phyloP scores from a whole-genome alignment of 2,888 invertebrate species.

The Sabellastarte sp. region DNA sequence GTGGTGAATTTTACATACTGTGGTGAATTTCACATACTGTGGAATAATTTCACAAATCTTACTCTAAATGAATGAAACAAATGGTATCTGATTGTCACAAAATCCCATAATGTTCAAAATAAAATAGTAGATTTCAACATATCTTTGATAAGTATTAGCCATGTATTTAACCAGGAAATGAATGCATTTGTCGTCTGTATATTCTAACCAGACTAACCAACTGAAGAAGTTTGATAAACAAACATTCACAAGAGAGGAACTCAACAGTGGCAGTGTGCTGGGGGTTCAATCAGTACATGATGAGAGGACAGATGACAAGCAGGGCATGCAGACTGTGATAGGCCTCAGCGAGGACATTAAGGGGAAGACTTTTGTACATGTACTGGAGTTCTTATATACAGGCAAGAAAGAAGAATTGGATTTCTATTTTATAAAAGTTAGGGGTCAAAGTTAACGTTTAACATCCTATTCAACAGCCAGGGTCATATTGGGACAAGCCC shows the following conservation, averaged over 20 bases:
- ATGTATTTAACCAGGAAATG: too few species aligned
- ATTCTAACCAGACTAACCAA: constrained; percentile 34
- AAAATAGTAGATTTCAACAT: too few species aligned
- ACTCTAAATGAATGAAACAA: too few species aligned
- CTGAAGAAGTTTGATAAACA: constrained; percentile 28
- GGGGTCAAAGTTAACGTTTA: neutral
- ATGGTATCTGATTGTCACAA: too few species aligned
- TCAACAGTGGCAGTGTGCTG: constrained; percentile 40
- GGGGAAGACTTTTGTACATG: constrained; percentile 40
- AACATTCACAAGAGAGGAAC: constrained; percentile 34
- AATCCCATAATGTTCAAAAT: too few species aligned
- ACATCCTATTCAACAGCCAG: too few species aligned
- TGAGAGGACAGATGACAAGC: constrained; percentile 10
- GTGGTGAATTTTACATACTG: too few species aligned
- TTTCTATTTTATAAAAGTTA: neutral
- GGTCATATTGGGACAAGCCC: too few species aligned
- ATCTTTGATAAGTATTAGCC: too few species aligned
- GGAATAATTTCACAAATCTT: too few species aligned
- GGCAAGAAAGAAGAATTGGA: constrained; percentile 32
- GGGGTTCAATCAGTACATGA: constrained; percentile 35
- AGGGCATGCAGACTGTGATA: constrained; percentile 24
- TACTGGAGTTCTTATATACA: constrained; percentile 51
- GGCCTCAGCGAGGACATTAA: constrained; percentile 41
- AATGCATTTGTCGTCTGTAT: too few species aligned
- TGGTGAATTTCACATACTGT: too few species aligned